Percentiles rank a stretch among this genome's conserved stretches.
Evolutionary conservation across 37 sponge, comb jelly and placozoan genomes (phyloP).

Genomic region (Geodia barretti): DNA sequence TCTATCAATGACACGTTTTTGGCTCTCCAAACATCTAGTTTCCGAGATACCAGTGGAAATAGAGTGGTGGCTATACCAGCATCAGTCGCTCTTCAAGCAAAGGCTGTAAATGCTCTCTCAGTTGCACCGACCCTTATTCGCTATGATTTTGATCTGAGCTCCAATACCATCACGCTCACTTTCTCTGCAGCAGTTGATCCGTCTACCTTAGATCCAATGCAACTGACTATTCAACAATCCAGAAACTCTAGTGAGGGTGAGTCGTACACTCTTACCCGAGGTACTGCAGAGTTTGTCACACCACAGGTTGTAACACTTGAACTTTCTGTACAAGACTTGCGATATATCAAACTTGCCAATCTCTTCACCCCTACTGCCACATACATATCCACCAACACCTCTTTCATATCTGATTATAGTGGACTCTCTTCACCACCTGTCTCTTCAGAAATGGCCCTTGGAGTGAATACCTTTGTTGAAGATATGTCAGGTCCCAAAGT

Average conservation of each 20-base stretch:
- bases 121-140: slow-evolving; percentile 40
- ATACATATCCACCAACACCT: slow-evolving; percentile 52
- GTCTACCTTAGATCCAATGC: slow-evolving; percentile 53
- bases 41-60: slow-evolving; percentile 80
- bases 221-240: slow-evolving; percentile 58
- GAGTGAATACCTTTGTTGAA: slow-evolving; percentile 15
- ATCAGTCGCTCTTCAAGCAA: slow-evolving; percentile 45
- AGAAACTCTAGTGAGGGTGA: slow-evolving; percentile 45
- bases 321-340: slow-evolving; percentile 50
- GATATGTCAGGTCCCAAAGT: slow-evolving; percentile 51
- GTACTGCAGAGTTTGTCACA: slow-evolving; percentile 34
- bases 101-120: slow-evolving; percentile 33
- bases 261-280: slow-evolving; percentile 42
- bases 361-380: slow-evolving; percentile 60
- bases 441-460: slow-evolving; percentile 28
- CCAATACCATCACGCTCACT: slow-evolving; percentile 59
- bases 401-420: slow-evolving; percentile 65
- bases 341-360: slow-evolving; percentile 54
- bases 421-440: slow-evolving; percentile 23
- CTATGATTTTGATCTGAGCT: slow-evolving; percentile 47
- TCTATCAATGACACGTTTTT: slow-evolving; percentile 55
- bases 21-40: slow-evolving; percentile 28
- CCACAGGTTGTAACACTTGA: slow-evolving; percentile 59
- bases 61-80: slow-evolving; percentile 39
- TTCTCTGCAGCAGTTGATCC: slow-evolving; percentile 77